Evolutionary conservation across 2,888 invertebrate genomes (phyloP), one percentile per base, ranked within the genome.

Genomic region (Melolontha melolontha): DNA sequence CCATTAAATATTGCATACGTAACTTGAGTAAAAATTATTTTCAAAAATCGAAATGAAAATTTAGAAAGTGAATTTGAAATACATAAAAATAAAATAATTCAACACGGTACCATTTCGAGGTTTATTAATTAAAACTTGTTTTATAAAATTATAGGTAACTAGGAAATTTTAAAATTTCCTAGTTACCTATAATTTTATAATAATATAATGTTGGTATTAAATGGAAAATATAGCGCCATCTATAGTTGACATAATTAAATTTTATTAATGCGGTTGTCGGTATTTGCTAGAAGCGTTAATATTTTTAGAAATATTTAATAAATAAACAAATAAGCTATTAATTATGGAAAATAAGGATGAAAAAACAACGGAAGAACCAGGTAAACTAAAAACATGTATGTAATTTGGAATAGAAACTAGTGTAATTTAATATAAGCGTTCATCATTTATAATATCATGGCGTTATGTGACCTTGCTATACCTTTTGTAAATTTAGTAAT

Each of bases 321-420:
- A 62, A 62, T 34, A 62, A 34, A 11, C 12, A 54, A 54, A 34
- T 52, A 54, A 44, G 8, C 16, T 11, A 6, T 44, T 17, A 42
- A 44, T 39, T 12, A 64, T 64, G 64, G 64, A 64, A 41, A 44
- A 29, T 44, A 44, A 52, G n/a, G 52, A 64, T 2, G 64, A 54
- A 7, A 27, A 14, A 14, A 29, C 29, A n/a, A 11, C 42, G 1
- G 52, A 34, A 6, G 29, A 64, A 12, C 64, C 64, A 51, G 54
- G 64, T 64, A 54, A 44, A 41, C 44, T 0, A 14, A 8, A 14
- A 10, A 22, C 12, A 27, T 12, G 10, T 41, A 16, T 11, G 14
- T 12, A 22, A n/a, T 42, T 8, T 1, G 11, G 6, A 1, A 11
- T 51, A 42, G 12, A 2, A 62, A 17, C 12, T 14, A 5, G 34